Conservation (phyloP, 2,113 vertebrate species). For the Thalassarche chlororhynchos region DNA sequence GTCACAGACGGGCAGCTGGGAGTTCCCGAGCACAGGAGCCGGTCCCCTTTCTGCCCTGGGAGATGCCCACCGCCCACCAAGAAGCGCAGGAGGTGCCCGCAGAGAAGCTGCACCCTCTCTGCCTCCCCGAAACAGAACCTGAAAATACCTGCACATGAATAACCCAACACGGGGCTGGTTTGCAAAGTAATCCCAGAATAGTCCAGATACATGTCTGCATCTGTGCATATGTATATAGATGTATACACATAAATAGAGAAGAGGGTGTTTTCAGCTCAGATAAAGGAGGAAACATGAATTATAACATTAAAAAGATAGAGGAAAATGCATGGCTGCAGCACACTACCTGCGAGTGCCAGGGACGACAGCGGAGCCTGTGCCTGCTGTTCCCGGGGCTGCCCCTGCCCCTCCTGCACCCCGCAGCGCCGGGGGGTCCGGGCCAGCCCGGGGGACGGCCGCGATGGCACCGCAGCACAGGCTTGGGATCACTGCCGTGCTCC, state of each 20-base stretch:
- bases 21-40: accelerated
- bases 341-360: neutral
- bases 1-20: accelerated
- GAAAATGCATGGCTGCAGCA: neutral
- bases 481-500: accelerated
- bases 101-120: neutral
- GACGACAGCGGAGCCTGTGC: neutral
- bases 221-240: accelerated
- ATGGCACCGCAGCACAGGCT: neutral
- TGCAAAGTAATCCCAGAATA: neutral
- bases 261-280: neutral
- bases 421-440: accelerated
- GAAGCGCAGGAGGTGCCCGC: accelerated
- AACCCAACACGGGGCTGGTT: neutral
- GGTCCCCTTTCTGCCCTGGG: too few species aligned
- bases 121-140: neutral
- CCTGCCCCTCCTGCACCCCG: neutral
- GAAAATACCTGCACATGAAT: neutral
- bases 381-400: neutral
- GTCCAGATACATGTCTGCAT: neutral
- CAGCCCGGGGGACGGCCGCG: neutral
- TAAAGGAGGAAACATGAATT: neutral
- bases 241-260: neutral
- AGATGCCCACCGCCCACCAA: neutral
- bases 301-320: neutral